Evolutionary conservation across 2,888 invertebrate species (phyloP).

Genomic region (Drosophila tanythrix): DNA sequence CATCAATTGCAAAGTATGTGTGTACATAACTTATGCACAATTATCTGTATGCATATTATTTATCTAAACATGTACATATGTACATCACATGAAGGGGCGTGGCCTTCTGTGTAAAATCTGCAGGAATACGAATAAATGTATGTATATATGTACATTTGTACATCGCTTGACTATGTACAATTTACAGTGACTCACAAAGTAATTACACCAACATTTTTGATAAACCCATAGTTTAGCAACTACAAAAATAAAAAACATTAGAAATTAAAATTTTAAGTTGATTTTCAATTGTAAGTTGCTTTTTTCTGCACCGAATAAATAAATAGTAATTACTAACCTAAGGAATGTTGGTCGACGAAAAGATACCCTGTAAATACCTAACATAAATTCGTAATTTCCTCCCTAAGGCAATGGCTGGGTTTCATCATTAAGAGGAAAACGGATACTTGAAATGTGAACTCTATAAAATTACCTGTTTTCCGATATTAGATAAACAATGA

Average conservation of each 20-base stretch:
- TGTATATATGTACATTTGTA: not conserved
- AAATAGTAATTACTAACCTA: not conserved
- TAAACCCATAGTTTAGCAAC: not conserved
- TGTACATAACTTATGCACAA: not conserved
- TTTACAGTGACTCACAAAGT: conserved; percentile 3
- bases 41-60: not conserved
- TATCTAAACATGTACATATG: not conserved
- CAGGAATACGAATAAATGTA: not conserved
- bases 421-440: not conserved
- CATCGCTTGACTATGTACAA: conserved; percentile 1
- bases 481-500: not conserved
- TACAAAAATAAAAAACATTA: not conserved
- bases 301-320: not conserved
- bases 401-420: not conserved
- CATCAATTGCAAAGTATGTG: conserved; percentile 6
- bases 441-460: not conserved
- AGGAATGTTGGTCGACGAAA: not conserved
- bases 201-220: not conserved
- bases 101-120: not conserved
- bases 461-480: not conserved
- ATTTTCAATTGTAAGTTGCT: not conserved
- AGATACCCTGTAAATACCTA: not conserved
- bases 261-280: not conserved
- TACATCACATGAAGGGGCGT: conserved; percentile 1
- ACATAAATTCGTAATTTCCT: not conserved